phyloP scores from a whole-genome alignment of 2,797 vertebrate species.

The Pygocentrus nattereri region DNA sequence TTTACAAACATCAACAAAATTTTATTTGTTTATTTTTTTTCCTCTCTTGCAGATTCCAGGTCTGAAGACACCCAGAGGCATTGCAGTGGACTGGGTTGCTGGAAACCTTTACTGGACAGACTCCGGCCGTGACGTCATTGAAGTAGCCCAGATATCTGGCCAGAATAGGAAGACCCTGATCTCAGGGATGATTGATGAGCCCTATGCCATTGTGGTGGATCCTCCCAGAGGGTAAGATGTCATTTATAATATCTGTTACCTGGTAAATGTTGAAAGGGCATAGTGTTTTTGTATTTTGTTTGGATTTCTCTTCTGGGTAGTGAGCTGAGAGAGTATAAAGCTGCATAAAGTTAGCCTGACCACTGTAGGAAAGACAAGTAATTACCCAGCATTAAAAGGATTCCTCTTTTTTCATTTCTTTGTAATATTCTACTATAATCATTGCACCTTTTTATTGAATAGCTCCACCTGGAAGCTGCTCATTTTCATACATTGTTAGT shows the following conservation, averaged over 20 bases:
- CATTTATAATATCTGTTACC: background rate
- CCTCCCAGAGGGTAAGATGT: conserved; percentile 86
- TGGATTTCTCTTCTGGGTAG: no score
- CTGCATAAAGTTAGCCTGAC: no score
- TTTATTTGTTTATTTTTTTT: background rate
- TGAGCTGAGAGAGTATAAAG: no score
- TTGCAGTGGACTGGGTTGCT: conserved; percentile 97
- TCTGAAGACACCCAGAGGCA: conserved; percentile 94
- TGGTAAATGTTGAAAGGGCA: background rate
- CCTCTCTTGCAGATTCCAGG: conserved; percentile 84
- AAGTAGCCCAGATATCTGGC: conserved; percentile 95
- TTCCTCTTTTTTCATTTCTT: no score
- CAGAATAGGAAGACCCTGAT: conserved; percentile 95
- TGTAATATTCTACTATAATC: no score
- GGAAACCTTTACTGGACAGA: conserved; percentile 98
- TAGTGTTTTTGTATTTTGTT: no score
- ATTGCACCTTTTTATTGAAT: no score
- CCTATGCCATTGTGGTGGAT: conserved; percentile 94
- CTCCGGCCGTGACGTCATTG: conserved; percentile 94
- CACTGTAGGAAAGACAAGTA: no score
- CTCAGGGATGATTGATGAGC: conserved; percentile 97
- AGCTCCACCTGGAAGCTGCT: no score
- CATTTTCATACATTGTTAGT: no score
- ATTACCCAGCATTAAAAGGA: no score
- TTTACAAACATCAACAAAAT: no score